Evolutionary conservation across 2,888 invertebrate genomes (phyloP).

Genomic region (Limnephilus rhombicus): DNA sequence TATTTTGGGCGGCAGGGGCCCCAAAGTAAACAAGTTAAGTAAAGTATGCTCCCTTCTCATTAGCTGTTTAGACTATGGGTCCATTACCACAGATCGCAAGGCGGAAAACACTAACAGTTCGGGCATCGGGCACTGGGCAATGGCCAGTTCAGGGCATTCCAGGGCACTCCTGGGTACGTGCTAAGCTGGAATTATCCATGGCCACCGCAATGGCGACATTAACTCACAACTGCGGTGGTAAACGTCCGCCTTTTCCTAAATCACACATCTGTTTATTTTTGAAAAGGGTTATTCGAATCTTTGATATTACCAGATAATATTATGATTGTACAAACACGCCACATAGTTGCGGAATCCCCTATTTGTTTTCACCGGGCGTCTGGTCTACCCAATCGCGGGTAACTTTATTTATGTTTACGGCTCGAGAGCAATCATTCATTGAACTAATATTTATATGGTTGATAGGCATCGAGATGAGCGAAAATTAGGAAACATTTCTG

Average conservation of each 20-base stretch:
- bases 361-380: not conserved
- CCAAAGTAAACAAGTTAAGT: not conserved
- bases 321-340: not conserved
- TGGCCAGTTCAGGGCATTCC: not conserved
- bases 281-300: constrained; percentile 44
- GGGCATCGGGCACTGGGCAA: not conserved
- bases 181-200: constrained; percentile 38
- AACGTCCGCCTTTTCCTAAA: constrained; percentile 37
- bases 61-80: constrained; percentile 1
- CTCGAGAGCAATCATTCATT: not conserved
- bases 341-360: not conserved
- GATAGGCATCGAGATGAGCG: not conserved
- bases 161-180: not conserved
- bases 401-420: not conserved
- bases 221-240: constrained; percentile 25
- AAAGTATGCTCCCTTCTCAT: not conserved
- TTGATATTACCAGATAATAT: not conserved
- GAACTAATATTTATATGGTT: not conserved
- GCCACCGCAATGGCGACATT: constrained; percentile 19
- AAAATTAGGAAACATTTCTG: not conserved
- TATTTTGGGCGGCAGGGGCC: not conserved
- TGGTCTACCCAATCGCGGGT: not conserved
- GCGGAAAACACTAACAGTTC: not conserved
- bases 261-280: constrained; percentile 41
- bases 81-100: not conserved